A percentile compares a stretch with the other conserved stretches of the same genome.
These are phyloP conservation scores for Brachionus koreanus DNA, from an alignment of 1,140 invertebrate genomes.

Conservation along the genomic window DNA sequence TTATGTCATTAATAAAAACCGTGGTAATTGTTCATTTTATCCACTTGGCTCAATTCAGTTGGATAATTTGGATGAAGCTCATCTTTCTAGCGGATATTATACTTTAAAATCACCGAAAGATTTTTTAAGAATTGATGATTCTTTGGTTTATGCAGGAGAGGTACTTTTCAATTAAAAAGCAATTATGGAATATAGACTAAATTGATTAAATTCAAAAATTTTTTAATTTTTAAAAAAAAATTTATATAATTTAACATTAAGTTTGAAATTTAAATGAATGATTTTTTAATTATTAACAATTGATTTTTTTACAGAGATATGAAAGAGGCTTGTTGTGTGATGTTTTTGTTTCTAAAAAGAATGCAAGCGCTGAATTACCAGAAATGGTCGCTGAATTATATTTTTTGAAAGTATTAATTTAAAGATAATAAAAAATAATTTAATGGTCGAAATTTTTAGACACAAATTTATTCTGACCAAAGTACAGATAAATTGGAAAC, in stretches of 20 bases:
- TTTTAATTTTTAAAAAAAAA: neutral
- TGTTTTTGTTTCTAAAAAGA: slow-evolving; percentile 30
- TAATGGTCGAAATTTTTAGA: neutral
- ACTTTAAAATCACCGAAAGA: neutral
- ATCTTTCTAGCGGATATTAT: neutral
- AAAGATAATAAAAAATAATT: neutral
- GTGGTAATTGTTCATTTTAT: slow-evolving; percentile 21
- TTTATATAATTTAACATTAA: neutral
- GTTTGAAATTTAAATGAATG: too few relatives aligned
- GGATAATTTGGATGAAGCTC: slow-evolving; percentile 10
- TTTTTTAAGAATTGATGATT: neutral
- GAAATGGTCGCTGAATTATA: neutral
- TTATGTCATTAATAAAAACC: slow-evolving; percentile 23
- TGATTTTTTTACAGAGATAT: neutral
- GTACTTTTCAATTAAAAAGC: neutral
- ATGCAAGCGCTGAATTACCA: neutral
- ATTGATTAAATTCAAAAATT: too few relatives aligned
- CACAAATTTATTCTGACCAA: neutral
- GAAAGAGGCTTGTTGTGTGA: slow-evolving; percentile 36
- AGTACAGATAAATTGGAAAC: slow-evolving; percentile 2
- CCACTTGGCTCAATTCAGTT: neutral
- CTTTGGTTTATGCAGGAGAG: slow-evolving; percentile 33
- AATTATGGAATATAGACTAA: neutral
- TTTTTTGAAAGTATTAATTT: neutral
- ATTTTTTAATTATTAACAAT: too few relatives aligned